Evolutionary conservation across 1,140 invertebrate species (phyloP).

Genomic region (Aphis gossypii): DNA sequence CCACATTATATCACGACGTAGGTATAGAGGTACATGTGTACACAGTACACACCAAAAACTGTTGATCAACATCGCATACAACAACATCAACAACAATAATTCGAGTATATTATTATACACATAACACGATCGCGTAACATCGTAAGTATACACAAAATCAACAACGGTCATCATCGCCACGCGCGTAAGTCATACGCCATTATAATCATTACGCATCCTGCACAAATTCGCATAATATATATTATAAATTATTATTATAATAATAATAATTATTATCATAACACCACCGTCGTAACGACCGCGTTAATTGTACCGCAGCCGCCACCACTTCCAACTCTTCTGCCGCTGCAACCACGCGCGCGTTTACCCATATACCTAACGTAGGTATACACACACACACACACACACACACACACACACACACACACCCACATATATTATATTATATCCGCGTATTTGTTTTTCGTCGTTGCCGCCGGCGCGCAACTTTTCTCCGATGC

Average conservation of each 20-base stretch:
- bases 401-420: no score
- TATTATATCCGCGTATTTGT: conserved; percentile 19
- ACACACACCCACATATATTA: background rate
- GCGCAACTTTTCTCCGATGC: conserved; percentile 1
- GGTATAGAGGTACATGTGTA: background rate
- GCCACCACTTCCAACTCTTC: background rate
- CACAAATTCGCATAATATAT: background rate
- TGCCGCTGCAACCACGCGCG: background rate
- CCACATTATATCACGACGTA: background rate
- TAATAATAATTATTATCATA: background rate
- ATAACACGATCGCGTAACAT: background rate
- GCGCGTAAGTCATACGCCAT: background rate
- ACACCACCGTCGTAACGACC: conserved; percentile 3
- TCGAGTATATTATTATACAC: background rate
- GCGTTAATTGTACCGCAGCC: conserved; percentile 36
- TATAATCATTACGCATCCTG: background rate
- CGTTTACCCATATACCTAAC: background rate
- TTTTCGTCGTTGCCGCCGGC: conserved; percentile 29
- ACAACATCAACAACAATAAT: background rate
- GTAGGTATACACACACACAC: no score
- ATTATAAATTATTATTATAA: background rate
- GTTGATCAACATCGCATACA: background rate
- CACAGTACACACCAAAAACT: background rate
- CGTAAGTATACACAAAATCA: background rate
- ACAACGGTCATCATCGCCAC: background rate